phyloP scores from a whole-genome alignment of 2,797 vertebrate species.

The Lagocephalus sceleratus region DNA sequence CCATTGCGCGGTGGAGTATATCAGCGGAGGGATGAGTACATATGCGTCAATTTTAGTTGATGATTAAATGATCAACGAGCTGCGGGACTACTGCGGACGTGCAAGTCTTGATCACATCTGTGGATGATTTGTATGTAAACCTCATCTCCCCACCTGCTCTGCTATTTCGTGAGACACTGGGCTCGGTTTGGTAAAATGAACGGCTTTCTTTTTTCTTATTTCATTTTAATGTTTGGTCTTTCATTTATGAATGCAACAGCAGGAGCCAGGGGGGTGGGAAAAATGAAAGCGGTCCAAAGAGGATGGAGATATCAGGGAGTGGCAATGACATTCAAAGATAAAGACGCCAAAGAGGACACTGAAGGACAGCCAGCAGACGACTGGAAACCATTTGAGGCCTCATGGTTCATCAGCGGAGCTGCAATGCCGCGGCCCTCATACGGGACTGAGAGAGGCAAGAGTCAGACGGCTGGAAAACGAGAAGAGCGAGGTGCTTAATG shows the following conservation, averaged over 20 bases:
- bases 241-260: conserved; percentile 37
- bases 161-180: background rate
- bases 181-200: conserved; percentile 44
- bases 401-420: conserved; percentile 53
- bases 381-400: conserved; percentile 30
- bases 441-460: conserved; percentile 27
- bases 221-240: conserved; percentile 58
- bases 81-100: conserved; percentile 38
- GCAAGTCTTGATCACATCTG: conserved; percentile 27
- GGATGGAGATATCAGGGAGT: conserved; percentile 59
- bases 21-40: conserved; percentile 2
- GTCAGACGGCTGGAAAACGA: conserved; percentile 15
- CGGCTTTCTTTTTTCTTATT: no score
- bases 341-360: conserved; percentile 43
- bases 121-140: conserved; percentile 20
- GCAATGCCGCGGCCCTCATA: conserved; percentile 36
- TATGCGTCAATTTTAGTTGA: conserved; percentile 24
- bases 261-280: conserved; percentile 24
- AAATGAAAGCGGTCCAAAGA: conserved; percentile 41
- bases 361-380: conserved; percentile 54
- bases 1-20: conserved; percentile 24
- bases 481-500: conserved; percentile 18
- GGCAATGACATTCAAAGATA: conserved; percentile 48
- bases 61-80: conserved; percentile 54
- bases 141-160: background rate